phyloP scores from a whole-genome alignment of 2,888 invertebrate species.

The Petrolisthes manimaculis region DNA sequence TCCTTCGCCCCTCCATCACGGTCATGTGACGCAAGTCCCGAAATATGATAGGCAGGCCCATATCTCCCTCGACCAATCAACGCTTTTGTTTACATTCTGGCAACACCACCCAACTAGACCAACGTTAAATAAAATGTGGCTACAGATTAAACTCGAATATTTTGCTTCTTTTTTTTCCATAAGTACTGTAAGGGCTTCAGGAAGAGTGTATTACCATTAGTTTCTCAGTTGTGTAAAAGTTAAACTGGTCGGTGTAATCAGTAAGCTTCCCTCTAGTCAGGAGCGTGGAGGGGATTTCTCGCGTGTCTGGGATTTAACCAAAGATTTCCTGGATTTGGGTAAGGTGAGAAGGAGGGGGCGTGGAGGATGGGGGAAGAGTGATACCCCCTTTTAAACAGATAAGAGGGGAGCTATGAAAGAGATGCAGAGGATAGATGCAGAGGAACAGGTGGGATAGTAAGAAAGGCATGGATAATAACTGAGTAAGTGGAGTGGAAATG shows the following conservation, averaged over 20 bases:
- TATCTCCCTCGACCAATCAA: constrained; percentile 2
- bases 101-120: no score
- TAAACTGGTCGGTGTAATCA: neutral
- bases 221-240: no score
- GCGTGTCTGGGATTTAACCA: constrained; percentile 4
- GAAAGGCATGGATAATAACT: neutral
- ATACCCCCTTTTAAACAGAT: neutral
- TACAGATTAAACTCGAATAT: no score
- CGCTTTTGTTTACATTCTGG: neutral
- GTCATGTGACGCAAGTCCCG: neutral
- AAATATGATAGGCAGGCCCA: neutral
- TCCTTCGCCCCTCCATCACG: neutral
- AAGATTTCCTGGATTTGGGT: constrained; percentile 10
- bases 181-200: no score
- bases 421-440: neutral
- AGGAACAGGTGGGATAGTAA: neutral
- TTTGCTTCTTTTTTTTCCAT: no score
- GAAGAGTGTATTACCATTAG: no score
- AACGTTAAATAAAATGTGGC: no score
- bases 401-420: neutral
- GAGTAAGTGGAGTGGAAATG: neutral
- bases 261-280: neutral
- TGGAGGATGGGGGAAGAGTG: neutral
- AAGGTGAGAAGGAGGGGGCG: constrained; percentile 8
- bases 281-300: constrained; percentile 1